Base-by-base conservation (phyloP, 1,140 invertebrate species). In the Gonatopus flavifemur region DNA sequence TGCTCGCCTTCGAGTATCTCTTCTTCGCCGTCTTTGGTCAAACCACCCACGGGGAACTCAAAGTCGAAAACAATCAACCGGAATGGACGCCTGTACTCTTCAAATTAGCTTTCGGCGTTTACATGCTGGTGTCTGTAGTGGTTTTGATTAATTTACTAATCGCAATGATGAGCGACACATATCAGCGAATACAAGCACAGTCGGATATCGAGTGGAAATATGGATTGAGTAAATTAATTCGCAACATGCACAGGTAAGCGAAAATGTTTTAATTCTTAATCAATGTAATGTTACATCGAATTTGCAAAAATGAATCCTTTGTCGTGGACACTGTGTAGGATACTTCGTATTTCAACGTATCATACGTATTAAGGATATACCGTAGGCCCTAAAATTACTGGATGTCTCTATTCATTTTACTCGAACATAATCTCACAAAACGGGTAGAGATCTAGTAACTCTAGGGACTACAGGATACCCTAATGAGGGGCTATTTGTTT, bases 201-300 rank as follows among this genome's bases (percentile, higher is more conserved):
- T 98, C 96, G 10, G 97, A 99, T 78, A 98, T 96, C 63, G 97
- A 99, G 78, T 99, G 97, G 97, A 99, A 99, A 80, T 99, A 98
- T 72, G 97, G 97, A 20, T 79, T 98, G 58, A 98, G 97, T 41
- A 99, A 99, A 82, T 82, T 99, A 62, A 99, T 99, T 66, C 83
- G 96, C 51, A 96, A 97, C 73, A 99, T 99, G 96, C 97, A 98
- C 80, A 87, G 76, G 76, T 78, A 78, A 76, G 72, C 51, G 22
- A 32, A 16, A 31, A 21, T 42, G 44, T 41, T 20, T 44, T 52
- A 16, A 9, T 37, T 28, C 19, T n/a, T 22, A 3, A 6, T 6
- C 25, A 28, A 12, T 28, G 25, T n/a, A n/a, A n/a, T n/a, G n/a
- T n/a, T n/a, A n/a, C n/a, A n/a, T n/a, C n/a, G n/a, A n/a, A n/a